Evolutionary conservation across 2,888 invertebrate species (phyloP).

Genomic region (Hydraecia micacea): DNA sequence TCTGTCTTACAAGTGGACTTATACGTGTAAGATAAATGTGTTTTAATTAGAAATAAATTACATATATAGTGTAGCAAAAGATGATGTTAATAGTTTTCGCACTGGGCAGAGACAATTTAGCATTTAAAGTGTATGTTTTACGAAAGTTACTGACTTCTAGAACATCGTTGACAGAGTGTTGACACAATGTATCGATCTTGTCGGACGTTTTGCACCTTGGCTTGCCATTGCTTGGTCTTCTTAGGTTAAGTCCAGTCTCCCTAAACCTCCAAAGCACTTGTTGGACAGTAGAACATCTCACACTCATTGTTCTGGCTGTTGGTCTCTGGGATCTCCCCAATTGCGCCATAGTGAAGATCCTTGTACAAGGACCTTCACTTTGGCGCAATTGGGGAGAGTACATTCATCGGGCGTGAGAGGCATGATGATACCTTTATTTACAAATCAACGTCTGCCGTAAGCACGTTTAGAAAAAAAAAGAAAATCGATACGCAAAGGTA

Average conservation of each 20-base stretch:
- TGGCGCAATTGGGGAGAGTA: too few relatives aligned
- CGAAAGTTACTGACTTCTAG: background rate
- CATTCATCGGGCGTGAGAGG: too few relatives aligned
- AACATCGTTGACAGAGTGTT: background rate
- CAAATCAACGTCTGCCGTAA: background rate
- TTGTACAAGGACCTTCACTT: too few relatives aligned
- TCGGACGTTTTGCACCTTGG: background rate
- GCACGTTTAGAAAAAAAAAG: too few relatives aligned
- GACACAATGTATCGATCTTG: background rate
- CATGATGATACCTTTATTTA: background rate
- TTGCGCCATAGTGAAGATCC: background rate
- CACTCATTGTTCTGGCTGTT: background rate
- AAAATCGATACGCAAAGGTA: too few relatives aligned
- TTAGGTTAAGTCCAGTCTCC: background rate
- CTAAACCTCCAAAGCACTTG: background rate
- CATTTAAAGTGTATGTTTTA: background rate
- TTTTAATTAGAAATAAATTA: constrained; percentile 36
- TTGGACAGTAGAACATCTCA: background rate
- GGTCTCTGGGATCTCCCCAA: background rate
- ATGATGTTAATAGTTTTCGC: constrained; percentile 5
- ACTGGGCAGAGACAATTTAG: background rate
- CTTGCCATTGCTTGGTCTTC: background rate
- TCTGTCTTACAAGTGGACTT: background rate
- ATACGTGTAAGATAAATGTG: background rate
- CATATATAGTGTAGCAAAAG: background rate